A percentile compares a stretch with the other conserved stretches of the same genome.
Conservation (phyloP, 2,797 vertebrate genomes). For the Spea hammondii region DNA sequence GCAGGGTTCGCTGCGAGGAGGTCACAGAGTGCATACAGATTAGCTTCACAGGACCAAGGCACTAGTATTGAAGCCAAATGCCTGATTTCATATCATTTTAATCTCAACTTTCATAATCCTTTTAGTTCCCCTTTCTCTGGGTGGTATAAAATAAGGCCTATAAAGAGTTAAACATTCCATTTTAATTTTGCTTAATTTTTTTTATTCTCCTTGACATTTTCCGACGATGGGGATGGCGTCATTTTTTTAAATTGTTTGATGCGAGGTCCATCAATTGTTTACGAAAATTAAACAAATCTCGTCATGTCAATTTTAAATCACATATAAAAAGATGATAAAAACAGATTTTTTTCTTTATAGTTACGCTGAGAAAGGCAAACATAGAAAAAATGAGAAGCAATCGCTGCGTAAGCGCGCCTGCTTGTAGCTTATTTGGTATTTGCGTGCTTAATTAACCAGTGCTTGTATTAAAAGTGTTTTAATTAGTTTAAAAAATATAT, state of each 20-base stretch:
- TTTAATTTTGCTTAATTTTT: conserved; percentile 59
- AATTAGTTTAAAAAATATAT: conserved; percentile 61
- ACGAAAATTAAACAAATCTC: background rate
- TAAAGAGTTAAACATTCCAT: conserved; percentile 31
- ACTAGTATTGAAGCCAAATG: conserved; percentile 77
- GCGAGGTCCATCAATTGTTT: background rate
- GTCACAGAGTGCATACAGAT: conserved; percentile 99
- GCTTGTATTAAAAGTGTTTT: conserved; percentile 62
- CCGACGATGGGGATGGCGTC: conserved; percentile 26
- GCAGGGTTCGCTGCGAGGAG: conserved; percentile 97
- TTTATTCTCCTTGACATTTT: conserved; percentile 45
- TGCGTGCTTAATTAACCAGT: conserved; percentile 65
- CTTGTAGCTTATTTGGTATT: conserved; percentile 32
- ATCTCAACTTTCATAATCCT: conserved; percentile 84
- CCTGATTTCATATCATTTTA: conserved; percentile 83
- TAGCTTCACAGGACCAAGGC: conserved; percentile 93
- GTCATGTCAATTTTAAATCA: background rate
- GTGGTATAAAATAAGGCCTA: conserved; percentile 54
- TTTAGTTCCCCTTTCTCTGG: conserved; percentile 77
- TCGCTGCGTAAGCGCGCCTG: conserved; percentile 15
- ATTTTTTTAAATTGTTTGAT: conserved; percentile 25
- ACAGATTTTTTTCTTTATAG: no score
- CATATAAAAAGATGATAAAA: no score
- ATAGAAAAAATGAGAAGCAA: conserved; percentile 18
- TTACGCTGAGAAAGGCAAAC: background rate